Evolutionary conservation across 2,888 invertebrate species (phyloP).

Genomic region (Drosophila buzzatii): DNA sequence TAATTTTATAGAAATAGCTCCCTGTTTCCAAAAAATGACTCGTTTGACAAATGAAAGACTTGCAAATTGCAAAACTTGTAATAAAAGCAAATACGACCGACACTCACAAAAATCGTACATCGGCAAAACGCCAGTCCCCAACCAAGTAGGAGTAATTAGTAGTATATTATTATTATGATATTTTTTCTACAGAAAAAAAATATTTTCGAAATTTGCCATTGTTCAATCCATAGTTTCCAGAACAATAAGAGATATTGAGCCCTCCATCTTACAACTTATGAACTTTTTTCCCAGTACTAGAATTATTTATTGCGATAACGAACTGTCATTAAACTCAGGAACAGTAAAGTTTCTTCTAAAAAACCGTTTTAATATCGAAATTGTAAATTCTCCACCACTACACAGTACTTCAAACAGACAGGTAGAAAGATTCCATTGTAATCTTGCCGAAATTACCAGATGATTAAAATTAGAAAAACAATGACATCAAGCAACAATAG

Average conservation of each 20-base stretch:
- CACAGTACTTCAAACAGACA: not conserved
- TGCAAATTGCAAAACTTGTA: no score
- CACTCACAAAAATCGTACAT: no score
- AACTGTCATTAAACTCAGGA: not conserved
- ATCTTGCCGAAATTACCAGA: not conserved
- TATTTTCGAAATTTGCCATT: conserved; percentile 1
- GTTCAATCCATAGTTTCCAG: not conserved
- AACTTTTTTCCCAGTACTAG: not conserved
- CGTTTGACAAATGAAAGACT: no score
- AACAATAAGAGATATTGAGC: not conserved
- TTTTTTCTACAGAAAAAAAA: no score
- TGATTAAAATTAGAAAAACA: not conserved
- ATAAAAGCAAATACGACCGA: no score
- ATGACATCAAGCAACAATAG: not conserved
- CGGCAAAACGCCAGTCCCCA: no score
- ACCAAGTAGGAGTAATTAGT: no score
- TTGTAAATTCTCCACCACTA: not conserved
- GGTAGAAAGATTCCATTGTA: not conserved
- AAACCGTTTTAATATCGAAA: not conserved
- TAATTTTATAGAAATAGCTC: no score
- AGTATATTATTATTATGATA: no score
- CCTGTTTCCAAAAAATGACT: no score
- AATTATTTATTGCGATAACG: not conserved
- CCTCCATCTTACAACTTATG: not conserved
- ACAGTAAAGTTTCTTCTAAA: not conserved